Evolutionary conservation across 2,113 vertebrate genomes (phyloP).

Genomic region (Amphiprion ocellaris): DNA sequence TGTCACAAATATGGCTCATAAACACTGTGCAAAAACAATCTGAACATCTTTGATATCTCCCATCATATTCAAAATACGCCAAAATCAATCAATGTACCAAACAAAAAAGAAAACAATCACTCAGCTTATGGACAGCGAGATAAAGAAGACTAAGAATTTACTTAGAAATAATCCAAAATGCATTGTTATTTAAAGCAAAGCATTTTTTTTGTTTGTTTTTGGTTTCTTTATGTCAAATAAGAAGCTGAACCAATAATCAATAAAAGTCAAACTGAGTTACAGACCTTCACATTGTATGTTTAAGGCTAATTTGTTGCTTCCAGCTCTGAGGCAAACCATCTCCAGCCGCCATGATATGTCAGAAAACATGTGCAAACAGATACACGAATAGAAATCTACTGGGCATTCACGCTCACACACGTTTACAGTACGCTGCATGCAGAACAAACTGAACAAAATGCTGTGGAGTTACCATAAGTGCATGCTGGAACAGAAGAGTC

Average conservation of each 20-base stretch:
- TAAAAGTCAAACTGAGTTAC: not conserved
- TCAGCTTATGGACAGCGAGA: not conserved
- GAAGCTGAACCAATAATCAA: not conserved
- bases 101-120: not conserved
- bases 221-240: not conserved
- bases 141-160: not conserved
- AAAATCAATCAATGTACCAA: not conserved
- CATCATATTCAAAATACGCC: not conserved
- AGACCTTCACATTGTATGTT: conserved; percentile 35
- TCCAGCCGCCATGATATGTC: conserved; percentile 31
- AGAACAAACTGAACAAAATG: not conserved
- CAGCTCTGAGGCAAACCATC: conserved; percentile 37
- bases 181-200: not conserved
- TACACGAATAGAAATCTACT: not conserved
- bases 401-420: conserved; percentile 15
- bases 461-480: conserved; percentile 5
- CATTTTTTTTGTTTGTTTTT: not conserved
- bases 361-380: conserved; percentile 12
- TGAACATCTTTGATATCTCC: not conserved
- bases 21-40: conserved; percentile 6
- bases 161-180: not conserved
- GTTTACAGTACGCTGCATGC: not conserved
- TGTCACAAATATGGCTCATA: conserved; percentile 7
- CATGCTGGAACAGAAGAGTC: conserved; percentile 37
- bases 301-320: conserved; percentile 54